phyloP scores from a whole-genome alignment of 2,797 vertebrate genomes.

The Lepus townsendii region DNA sequence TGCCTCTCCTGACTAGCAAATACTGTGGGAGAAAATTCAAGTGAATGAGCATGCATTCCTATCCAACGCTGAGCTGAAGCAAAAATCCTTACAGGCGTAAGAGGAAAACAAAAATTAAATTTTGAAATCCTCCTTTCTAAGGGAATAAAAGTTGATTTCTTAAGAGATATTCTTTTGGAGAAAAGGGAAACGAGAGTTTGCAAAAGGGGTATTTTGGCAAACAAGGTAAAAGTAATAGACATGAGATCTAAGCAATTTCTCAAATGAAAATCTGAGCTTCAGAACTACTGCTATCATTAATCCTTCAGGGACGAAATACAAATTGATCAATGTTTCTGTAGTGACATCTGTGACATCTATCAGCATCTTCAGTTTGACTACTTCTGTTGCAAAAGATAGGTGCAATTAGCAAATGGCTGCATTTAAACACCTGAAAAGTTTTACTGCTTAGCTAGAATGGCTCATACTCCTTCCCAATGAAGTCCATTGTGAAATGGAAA shows the following conservation, averaged over 20 bases:
- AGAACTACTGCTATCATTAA: constrained; percentile 55
- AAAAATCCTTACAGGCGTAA: constrained; percentile 65
- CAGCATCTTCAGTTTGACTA: constrained; percentile 19
- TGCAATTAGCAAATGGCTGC: constrained; percentile 41
- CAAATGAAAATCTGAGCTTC: constrained; percentile 72
- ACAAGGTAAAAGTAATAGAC: not conserved
- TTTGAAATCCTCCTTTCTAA: constrained; percentile 71
- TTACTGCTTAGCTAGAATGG: constrained; percentile 33
- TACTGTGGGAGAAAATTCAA: constrained; percentile 54
- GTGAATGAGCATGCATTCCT: constrained; percentile 41
- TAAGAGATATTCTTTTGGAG: constrained; percentile 57
- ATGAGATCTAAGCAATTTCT: constrained; percentile 50
- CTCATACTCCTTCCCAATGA: constrained; percentile 33
- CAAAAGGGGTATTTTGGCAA: constrained; percentile 48
- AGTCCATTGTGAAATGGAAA: constrained; percentile 42
- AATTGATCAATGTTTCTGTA: constrained; percentile 9
- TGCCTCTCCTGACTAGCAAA: constrained; percentile 61
- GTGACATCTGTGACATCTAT: constrained; percentile 18
- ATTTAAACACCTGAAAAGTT: constrained; percentile 57
- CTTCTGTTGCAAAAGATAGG: constrained; percentile 51
- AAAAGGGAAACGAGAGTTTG: constrained; percentile 42
- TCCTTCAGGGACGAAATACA: constrained; percentile 17
- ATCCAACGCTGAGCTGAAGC: constrained; percentile 63
- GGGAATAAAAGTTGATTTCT: constrained; percentile 68
- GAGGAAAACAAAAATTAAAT: constrained; percentile 71